These are phyloP conservation scores for Echiichthys vipera DNA, from an alignment of 2,797 vertebrate species.

Conservation along the genomic window DNA sequence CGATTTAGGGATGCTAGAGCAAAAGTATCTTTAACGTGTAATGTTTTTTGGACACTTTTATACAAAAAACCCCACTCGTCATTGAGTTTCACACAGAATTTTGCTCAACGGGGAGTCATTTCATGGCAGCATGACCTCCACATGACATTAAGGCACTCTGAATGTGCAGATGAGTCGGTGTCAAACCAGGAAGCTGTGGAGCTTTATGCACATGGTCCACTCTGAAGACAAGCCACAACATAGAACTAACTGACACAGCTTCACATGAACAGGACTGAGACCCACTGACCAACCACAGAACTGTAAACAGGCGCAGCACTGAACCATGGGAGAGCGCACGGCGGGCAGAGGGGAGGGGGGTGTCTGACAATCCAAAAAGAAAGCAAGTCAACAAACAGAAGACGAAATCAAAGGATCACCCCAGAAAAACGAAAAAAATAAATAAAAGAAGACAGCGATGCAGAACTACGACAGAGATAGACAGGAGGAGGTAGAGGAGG, in stretches of 20 bases:
- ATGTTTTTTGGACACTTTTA: neutral
- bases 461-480: constrained; percentile 77
- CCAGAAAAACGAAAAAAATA: constrained; percentile 36
- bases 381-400: constrained; percentile 74
- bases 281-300: constrained; percentile 82
- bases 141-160: constrained; percentile 48
- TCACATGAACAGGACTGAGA: constrained; percentile 84
- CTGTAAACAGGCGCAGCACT: constrained; percentile 75
- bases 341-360: constrained; percentile 53
- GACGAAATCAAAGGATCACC: constrained; percentile 75
- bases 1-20: neutral
- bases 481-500: constrained; percentile 66
- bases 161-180: constrained; percentile 55
- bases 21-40: neutral
- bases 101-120: constrained; percentile 14
- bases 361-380: constrained; percentile 71
- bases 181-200: constrained; percentile 71
- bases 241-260: constrained; percentile 79
- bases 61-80: neutral
- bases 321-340: constrained; percentile 76
- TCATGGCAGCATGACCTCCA: constrained; percentile 31
- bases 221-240: constrained; percentile 80
- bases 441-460: constrained; percentile 66
- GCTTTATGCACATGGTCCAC: constrained; percentile 74
- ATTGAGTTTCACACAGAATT: constrained; percentile 16